Evolutionary conservation across 2,888 invertebrate species (phyloP).

Genomic region (Nezara viridula): DNA sequence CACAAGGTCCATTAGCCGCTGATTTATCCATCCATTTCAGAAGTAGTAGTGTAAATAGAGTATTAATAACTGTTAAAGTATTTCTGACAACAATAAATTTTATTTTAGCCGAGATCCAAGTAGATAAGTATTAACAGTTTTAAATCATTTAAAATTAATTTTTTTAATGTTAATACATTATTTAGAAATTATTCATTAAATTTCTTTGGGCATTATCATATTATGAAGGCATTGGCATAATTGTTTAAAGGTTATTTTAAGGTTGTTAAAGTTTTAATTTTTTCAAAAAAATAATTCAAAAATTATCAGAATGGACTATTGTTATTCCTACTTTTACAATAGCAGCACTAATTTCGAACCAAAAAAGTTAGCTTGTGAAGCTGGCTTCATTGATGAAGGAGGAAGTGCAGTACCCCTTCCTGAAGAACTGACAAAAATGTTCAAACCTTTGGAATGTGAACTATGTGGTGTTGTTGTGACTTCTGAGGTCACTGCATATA

Average conservation of each 20-base stretch:
- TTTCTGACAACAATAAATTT: too few relatives aligned
- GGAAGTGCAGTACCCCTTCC: slow-evolving; percentile 47
- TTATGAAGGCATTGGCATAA: slow-evolving; percentile 1
- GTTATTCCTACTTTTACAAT: slow-evolving; percentile 4
- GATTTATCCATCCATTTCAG: too few relatives aligned
- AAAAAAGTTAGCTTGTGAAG: slow-evolving; percentile 33
- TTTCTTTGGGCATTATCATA: neutral
- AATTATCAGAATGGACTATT: slow-evolving; percentile 20
- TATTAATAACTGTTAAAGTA: too few relatives aligned
- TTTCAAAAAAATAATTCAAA: neutral
- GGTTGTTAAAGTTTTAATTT: neutral
- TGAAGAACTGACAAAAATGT: slow-evolving; percentile 56
- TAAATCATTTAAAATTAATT: neutral
- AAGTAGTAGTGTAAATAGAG: too few relatives aligned
- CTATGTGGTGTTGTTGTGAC: slow-evolving; percentile 50
- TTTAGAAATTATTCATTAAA: neutral
- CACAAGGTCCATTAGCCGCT: too few relatives aligned
- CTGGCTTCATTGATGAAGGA: slow-evolving; percentile 18
- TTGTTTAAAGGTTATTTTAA: neutral
- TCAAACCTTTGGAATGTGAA: slow-evolving; percentile 55
- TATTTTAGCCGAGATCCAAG: too few relatives aligned
- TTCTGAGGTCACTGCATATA: slow-evolving; percentile 48
- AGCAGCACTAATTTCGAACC: neutral
- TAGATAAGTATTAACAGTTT: too few relatives aligned
- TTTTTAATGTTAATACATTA: neutral